Percentiles rank a stretch among this genome's conserved stretches.
These are phyloP conservation scores for Ochropleura leucogaster DNA, from an alignment of 2,888 invertebrate genomes.

Conservation along the genomic window DNA sequence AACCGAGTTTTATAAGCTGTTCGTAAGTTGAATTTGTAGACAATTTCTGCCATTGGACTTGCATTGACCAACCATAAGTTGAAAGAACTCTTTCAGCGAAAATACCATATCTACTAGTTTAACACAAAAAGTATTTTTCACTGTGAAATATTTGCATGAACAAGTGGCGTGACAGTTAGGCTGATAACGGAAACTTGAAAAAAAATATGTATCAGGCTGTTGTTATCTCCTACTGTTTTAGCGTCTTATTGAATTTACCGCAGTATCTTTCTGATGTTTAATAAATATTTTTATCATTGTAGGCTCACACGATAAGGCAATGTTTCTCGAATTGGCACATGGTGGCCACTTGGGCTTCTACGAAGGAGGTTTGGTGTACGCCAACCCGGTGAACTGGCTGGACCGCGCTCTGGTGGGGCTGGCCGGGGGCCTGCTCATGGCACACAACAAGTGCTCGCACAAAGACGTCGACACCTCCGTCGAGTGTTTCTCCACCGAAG, in stretches of 20 bases:
- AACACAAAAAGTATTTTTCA: not conserved
- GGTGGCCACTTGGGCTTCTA: slow-evolving; percentile 99
- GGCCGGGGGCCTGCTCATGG: slow-evolving; percentile 93
- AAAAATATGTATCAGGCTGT: slow-evolving; percentile 26
- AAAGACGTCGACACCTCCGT: slow-evolving; percentile 66
- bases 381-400: slow-evolving; percentile 97
- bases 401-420: slow-evolving; percentile 96
- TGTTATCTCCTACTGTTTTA: slow-evolving; percentile 43
- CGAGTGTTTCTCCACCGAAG: slow-evolving; percentile 69
- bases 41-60: not conserved
- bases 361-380: slow-evolving; percentile 96
- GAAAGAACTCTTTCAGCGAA: not conserved
- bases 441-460: slow-evolving; percentile 87
- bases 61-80: not conserved
- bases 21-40: not conserved
- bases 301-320: slow-evolving; percentile 92
- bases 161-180: slow-evolving; percentile 39
- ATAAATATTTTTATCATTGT: slow-evolving; percentile 63
- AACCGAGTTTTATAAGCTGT: not conserved
- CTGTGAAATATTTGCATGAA: slow-evolving; percentile 29
- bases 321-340: slow-evolving; percentile 96
- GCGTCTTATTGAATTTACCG: slow-evolving; percentile 20
- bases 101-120: not conserved
- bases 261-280: slow-evolving; percentile 10
- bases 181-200: slow-evolving; percentile 33